Evolutionary conservation across 2,888 invertebrate species (phyloP).

Genomic region (Lymantria dispar): DNA sequence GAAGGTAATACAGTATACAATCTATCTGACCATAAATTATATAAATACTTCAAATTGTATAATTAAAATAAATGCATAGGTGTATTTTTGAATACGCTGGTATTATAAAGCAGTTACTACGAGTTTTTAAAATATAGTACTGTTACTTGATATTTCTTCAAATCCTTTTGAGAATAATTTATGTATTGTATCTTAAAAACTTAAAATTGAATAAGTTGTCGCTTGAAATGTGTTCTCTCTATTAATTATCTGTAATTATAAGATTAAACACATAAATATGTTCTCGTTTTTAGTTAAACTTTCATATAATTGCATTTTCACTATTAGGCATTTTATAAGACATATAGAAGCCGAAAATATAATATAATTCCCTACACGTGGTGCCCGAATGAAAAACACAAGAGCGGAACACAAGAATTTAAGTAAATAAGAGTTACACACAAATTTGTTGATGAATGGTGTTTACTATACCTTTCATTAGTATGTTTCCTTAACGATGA

Average conservation of each 20-base stretch:
- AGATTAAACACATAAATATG: background rate
- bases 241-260: background rate
- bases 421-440: constrained; percentile 21
- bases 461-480: constrained; percentile 39
- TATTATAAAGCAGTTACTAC: too few species aligned
- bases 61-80: too few species aligned
- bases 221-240: too few species aligned
- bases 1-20: too few species aligned
- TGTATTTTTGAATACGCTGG: too few species aligned
- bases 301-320: background rate
- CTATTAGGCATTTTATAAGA: background rate
- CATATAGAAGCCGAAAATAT: background rate
- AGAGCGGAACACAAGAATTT: background rate
- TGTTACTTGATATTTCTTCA: too few species aligned
- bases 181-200: too few species aligned
- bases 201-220: too few species aligned
- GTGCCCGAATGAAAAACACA: background rate
- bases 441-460: constrained; percentile 26
- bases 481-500: constrained; percentile 35
- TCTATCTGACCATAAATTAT: too few species aligned
- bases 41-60: too few species aligned
- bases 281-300: background rate
- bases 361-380: background rate
- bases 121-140: too few species aligned
- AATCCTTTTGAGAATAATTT: too few species aligned